These are phyloP conservation scores for Crepidodera aurea DNA, from an alignment of 2,888 invertebrate species.

Conservation along the genomic window DNA sequence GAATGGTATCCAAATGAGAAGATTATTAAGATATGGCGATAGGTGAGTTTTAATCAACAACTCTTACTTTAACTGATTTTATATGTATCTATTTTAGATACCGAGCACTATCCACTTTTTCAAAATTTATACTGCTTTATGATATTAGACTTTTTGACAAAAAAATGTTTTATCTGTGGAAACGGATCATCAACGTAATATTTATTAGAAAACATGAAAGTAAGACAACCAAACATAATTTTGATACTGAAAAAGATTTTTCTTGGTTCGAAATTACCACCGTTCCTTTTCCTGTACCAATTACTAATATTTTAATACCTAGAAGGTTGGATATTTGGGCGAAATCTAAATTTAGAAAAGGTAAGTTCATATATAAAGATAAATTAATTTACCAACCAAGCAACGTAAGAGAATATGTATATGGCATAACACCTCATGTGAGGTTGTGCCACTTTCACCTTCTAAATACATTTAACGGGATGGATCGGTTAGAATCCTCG, in stretches of 20 bases:
- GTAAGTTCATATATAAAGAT: too few species aligned
- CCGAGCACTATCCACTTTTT: constrained; percentile 74
- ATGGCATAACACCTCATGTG: too few species aligned
- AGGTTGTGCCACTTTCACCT: too few species aligned
- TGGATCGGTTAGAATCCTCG: too few species aligned
- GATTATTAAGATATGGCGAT: constrained; percentile 76
- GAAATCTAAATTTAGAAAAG: constrained; percentile 67
- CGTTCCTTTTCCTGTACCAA: constrained; percentile 75
- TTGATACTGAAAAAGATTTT: constrained; percentile 41
- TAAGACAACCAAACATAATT: constrained; percentile 28
- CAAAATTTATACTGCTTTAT: constrained; percentile 75
- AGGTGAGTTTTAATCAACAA: too few species aligned
- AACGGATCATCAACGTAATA: constrained; percentile 76
- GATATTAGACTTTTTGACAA: constrained; percentile 73
- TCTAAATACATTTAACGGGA: too few species aligned
- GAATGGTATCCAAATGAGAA: constrained; percentile 73
- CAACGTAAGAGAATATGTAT: too few species aligned
- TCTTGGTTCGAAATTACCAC: constrained; percentile 77
- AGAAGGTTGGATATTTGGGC: constrained; percentile 75
- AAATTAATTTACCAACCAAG: too few species aligned
- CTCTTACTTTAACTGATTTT: too few species aligned
- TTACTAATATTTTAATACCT: constrained; percentile 66
- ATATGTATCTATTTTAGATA: constrained; percentile 68
- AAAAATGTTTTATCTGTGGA: constrained; percentile 78
- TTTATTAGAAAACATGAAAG: constrained; percentile 70